Evolutionary conservation across 2,113 vertebrate genomes (phyloP).

Genomic region (Eretmochelys imbricata): DNA sequence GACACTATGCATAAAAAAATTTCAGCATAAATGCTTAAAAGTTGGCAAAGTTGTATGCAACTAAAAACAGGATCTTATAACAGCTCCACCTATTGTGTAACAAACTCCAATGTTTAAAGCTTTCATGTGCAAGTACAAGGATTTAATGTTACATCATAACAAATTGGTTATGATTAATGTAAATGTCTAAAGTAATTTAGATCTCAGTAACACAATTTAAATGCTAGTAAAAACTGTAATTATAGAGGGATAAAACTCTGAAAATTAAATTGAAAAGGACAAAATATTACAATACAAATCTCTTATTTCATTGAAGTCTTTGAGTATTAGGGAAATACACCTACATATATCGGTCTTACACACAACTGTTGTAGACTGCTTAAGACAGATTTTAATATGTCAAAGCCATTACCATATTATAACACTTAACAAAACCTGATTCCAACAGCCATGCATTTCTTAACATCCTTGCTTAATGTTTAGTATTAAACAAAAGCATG

Average conservation of each 20-base stretch:
- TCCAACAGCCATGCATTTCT: background rate
- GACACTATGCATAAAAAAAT: background rate
- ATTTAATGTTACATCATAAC: slow-evolving; percentile 5
- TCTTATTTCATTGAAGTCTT: background rate
- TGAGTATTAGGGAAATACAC: background rate
- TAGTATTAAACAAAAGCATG: accelerated
- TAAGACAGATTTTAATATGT: background rate
- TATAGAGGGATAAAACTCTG: background rate
- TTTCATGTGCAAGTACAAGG: background rate
- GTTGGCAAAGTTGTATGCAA: background rate
- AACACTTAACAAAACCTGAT: background rate
- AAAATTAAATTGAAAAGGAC: background rate
- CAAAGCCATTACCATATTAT: background rate
- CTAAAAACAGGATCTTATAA: background rate
- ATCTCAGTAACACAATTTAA: background rate
- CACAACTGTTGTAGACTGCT: background rate
- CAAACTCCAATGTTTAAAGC: background rate
- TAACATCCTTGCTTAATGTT: background rate
- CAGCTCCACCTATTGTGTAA: background rate
- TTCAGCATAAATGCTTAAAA: background rate
- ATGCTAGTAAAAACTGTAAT: background rate
- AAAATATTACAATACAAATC: background rate
- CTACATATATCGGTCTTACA: background rate
- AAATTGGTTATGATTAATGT: background rate
- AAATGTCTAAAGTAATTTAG: background rate